Base-by-base conservation (phyloP, 2,113 vertebrate species). In the Kobus ellipsiprymnus region DNA sequence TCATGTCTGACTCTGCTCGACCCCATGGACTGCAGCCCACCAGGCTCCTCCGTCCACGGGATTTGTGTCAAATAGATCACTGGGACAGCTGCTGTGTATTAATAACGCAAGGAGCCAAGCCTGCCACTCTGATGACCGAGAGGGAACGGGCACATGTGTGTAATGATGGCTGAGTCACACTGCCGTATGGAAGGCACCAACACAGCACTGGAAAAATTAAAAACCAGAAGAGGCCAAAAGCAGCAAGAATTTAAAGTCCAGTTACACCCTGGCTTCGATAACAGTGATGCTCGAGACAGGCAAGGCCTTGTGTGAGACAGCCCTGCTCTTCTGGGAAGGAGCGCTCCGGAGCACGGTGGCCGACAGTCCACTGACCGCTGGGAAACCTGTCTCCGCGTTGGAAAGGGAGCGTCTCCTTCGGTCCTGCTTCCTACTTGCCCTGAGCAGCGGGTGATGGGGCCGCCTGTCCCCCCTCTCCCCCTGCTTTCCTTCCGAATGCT, bases 61-160 rank as follows among this genome's bases (percentile, higher is more conserved):
- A 25, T 57, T 25, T 57, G 55, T 25, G 62, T 67, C 7, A 67
- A 9, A n/a, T 9, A 23, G 64, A 21, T 36, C 1, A 2, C 64
- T 25, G 71, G 71, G 5, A 12, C 71, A 71, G 71, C 71, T 40
- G 71, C 21, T 44, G 36, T 3, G 1, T 25, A 13, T 74, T 13
- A 44, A 44, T 25, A 25, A 25, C 0, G 1, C 71, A 14, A 25
- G 71, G 21, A 13, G 71, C 36, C 71, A 36, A 71, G 64, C 64
- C 17, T 6, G n/a, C 17, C 19, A 3, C 64, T 36, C 17, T 71
- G 19, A 21, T 0, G 2, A 21, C n/a, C 0, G 4, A 23, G 17
- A 36, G 64, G 64, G 19, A 11, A 11, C 1, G 67, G 19, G 67
- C 21, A 13, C n/a, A 1, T 40, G 0, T 14, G 71, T 74, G 21